A percentile compares a stretch with the other conserved stretches of the same genome.
These are phyloP conservation scores for Coryphaenoides rupestris DNA, from an alignment of 2,113 vertebrate species.

Conservation along the genomic window DNA sequence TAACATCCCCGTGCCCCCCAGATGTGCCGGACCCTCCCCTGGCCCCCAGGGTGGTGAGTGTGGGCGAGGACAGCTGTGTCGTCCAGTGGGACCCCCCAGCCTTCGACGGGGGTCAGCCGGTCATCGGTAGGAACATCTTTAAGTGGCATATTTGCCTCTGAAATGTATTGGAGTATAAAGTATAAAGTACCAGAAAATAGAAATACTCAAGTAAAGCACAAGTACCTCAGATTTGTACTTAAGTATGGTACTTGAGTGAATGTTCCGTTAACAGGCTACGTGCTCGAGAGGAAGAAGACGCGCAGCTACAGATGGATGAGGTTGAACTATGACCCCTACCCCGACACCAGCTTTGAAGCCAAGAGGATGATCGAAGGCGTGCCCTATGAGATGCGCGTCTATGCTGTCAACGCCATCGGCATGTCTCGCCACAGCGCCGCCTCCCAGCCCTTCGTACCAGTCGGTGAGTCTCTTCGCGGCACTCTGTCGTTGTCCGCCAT, in stretches of 20 bases:
- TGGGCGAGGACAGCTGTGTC: conserved; percentile 89
- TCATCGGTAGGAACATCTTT: conserved; percentile 83
- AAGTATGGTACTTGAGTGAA: no score
- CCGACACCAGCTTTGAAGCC: conserved; percentile 84
- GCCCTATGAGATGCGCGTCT: conserved; percentile 91
- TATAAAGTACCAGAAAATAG: no score
- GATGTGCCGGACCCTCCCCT: conserved; percentile 92
- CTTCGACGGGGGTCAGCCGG: conserved; percentile 89
- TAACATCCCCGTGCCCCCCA: conserved; percentile 38
- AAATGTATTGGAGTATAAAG: no score
- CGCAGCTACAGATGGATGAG: conserved; percentile 98
- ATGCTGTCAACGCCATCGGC: conserved; percentile 91
- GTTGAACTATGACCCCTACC: conserved; percentile 91
- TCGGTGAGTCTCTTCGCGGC: conserved; percentile 78
- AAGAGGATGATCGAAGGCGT: conserved; percentile 95
- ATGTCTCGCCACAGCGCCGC: conserved; percentile 90
- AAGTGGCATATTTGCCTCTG: no score
- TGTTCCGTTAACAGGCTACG: conserved; percentile 82
- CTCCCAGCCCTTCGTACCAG: conserved; percentile 90
- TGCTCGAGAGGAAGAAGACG: conserved; percentile 95
- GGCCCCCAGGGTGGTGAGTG: conserved; percentile 81
- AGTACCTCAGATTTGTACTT: no score
- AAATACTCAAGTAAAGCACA: no score
- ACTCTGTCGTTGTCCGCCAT: neutral
- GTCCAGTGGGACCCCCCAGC: conserved; percentile 89